phyloP scores from a whole-genome alignment of 2,113 vertebrate species.

The Scomber japonicus region DNA sequence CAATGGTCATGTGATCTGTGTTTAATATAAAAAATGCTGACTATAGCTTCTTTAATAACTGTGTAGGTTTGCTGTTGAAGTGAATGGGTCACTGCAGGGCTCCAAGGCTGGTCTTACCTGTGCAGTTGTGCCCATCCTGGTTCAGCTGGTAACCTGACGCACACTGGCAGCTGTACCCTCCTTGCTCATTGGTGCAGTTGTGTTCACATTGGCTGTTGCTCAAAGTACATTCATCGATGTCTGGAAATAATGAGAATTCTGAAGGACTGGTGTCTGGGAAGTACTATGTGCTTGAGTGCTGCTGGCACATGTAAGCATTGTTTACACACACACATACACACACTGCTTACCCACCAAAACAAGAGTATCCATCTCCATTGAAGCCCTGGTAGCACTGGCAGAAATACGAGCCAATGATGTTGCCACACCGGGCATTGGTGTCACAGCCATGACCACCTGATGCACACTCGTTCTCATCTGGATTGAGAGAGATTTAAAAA shows the following conservation, averaged over 20 bases:
- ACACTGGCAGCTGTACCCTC: constrained; percentile 82
- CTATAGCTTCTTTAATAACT: too few species aligned
- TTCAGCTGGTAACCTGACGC: constrained; percentile 75
- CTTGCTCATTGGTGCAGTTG: constrained; percentile 80
- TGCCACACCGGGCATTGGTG: constrained; percentile 85
- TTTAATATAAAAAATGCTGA: too few species aligned
- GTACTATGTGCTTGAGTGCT: background rate
- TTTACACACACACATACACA: background rate
- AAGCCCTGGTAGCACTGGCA: constrained; percentile 88
- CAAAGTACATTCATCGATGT: constrained; percentile 83
- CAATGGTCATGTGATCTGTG: too few species aligned
- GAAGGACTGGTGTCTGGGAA: constrained; percentile 2
- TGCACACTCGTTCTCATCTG: constrained; percentile 87
- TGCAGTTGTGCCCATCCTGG: constrained; percentile 77
- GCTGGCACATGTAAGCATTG: background rate
- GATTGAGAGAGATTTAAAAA: background rate
- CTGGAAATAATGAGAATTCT: constrained; percentile 63
- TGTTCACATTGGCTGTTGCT: constrained; percentile 82
- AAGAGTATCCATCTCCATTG: constrained; percentile 84
- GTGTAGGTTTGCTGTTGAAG: too few species aligned
- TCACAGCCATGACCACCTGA: constrained; percentile 82
- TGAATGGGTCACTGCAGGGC: background rate
- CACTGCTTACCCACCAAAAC: constrained; percentile 80
- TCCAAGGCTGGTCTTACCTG: constrained; percentile 65
- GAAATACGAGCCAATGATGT: constrained; percentile 87